These are phyloP conservation scores for Hydrotaea cyrtoneurina DNA, from an alignment of 2,888 invertebrate genomes.

Conservation along the genomic window DNA sequence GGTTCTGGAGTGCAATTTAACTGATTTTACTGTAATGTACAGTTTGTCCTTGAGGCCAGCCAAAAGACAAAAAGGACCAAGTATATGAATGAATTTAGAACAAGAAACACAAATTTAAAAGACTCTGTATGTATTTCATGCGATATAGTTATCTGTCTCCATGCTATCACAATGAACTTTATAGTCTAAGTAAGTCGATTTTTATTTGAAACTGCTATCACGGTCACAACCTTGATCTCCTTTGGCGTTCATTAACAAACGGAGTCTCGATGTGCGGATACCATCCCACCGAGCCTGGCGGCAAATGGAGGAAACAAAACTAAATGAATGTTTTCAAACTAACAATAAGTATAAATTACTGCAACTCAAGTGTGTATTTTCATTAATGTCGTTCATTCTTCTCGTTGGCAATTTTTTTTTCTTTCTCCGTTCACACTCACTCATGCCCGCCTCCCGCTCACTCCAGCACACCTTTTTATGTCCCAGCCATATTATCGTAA, in stretches of 20 bases:
- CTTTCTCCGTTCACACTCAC: not conserved
- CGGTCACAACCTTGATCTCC: too few species aligned
- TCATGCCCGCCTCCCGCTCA: not conserved
- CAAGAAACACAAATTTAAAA: too few species aligned
- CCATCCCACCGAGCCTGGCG: not conserved
- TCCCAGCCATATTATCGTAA: not conserved
- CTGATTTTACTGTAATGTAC: too few species aligned
- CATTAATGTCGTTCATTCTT: conserved; percentile 39
- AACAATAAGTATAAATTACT: conserved; percentile 49
- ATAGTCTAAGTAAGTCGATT: too few species aligned
- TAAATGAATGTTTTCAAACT: conserved; percentile 17
- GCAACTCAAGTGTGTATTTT: conserved; percentile 47
- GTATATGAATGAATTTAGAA: too few species aligned
- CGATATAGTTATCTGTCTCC: too few species aligned
- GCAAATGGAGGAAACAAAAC: not conserved
- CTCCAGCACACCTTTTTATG: not conserved
- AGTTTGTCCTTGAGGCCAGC: too few species aligned
- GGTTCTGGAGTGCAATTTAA: too few species aligned
- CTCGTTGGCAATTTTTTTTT: conserved; percentile 12
- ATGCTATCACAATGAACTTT: too few species aligned
- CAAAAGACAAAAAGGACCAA: too few species aligned
- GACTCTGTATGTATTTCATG: too few species aligned
- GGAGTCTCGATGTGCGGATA: not conserved
- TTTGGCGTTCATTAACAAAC: not conserved
- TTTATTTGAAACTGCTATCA: too few species aligned